Evolutionary conservation across 2,113 vertebrate genomes (phyloP), one percentile per base, ranked within the genome.

Genomic region (Pelodiscus sinensis): DNA sequence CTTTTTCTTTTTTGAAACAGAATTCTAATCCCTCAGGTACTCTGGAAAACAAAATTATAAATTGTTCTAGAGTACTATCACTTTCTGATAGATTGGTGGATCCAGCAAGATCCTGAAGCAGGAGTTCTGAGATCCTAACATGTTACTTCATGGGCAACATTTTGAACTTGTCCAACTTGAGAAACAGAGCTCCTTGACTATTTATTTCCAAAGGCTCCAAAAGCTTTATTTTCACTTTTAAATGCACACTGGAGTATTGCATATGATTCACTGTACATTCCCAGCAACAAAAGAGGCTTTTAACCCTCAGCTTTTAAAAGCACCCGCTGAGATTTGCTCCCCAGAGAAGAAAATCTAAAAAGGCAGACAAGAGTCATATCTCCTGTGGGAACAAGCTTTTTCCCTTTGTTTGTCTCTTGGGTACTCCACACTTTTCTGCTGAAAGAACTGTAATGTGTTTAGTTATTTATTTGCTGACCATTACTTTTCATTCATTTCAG

Each of bases 201-300:
- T 54, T 54, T 44, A 44, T 94, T 95, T 93, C 75, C 62, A 87
- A 93, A 83, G 75, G 55, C 86, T 92, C 90, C 85, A 90, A 92
- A 97, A 93, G 71, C 57, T 88, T 88, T 87, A 91, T 93, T 96
- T 93, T 96, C 82, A 92, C 80, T 96, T 92, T 87, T 92, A 96
- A 97, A 95, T 92, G 92, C 62, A 95, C 92, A 92, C 93, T 83
- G 94, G 92, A 96, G 86, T 52, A 96, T 93, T 93, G 92, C 62
- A 82, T 92, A 82, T 94, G 85, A 88, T 95, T 68, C 86, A 88
- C 65, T 92, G 92, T 96, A 94, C 92, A 90, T 89, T 94, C 81
- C 95, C 89, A 95, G 96, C 96, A 95, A 93, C 81, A 94, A 95
- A 93, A 96, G 44, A 95, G 92, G 94, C 93, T 96, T 96, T 97